Conservation (phyloP, 2,888 invertebrate species). For the Himalopsyche kuldschensis region DNA sequence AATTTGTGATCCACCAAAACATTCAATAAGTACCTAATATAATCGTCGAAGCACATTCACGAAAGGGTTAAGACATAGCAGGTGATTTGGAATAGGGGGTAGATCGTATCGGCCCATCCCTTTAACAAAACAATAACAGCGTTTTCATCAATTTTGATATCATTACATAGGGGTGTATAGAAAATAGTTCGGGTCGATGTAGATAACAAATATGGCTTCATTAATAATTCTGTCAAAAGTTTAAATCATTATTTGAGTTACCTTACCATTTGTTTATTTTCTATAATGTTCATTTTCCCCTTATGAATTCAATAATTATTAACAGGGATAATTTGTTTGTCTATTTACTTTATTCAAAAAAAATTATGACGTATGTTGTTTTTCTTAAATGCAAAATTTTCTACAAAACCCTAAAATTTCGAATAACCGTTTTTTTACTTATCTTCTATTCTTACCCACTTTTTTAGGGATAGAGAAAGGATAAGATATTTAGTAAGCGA, state of each 20-base stretch:
- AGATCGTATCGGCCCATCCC: constrained; percentile 18
- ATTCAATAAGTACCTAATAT: neutral
- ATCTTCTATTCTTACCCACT: too few species aligned
- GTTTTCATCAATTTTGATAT: constrained; percentile 26
- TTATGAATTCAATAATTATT: too few species aligned
- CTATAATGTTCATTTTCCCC: too few species aligned
- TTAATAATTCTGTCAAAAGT: neutral
- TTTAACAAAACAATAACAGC: constrained; percentile 18
- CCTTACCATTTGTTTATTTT: too few species aligned
- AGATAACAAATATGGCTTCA: constrained; percentile 14
- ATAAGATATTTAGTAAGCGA: too few species aligned
- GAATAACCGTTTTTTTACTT: too few species aligned
- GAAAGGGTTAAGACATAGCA: constrained; percentile 16
- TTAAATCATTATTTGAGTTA: neutral
- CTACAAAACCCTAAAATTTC: too few species aligned
- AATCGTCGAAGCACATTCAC: neutral
- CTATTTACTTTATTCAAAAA: too few species aligned
- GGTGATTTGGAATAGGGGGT: constrained; percentile 2
- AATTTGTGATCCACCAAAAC: neutral
- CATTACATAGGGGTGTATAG: neutral
- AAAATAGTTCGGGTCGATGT: neutral
- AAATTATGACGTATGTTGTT: too few species aligned
- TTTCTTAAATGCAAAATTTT: too few species aligned
- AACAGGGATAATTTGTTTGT: too few species aligned
- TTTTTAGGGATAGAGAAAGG: too few species aligned